Base-by-base conservation (phyloP, 2,797 vertebrate genomes). In the Clarias platycephalus region DNA sequence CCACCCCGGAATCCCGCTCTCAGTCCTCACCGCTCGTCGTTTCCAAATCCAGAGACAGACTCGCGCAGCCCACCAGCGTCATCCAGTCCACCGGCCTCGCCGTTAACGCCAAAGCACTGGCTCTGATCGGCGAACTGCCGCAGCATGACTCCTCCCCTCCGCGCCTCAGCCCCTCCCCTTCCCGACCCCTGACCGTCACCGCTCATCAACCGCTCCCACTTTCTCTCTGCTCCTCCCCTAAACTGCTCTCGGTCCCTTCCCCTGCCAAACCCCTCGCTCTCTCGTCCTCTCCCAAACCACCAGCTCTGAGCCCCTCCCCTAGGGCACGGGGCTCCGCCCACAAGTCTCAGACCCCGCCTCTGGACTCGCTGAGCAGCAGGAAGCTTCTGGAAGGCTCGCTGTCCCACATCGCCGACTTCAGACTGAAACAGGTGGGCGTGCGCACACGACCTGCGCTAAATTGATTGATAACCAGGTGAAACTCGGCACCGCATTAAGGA, bases 1-100 rank as follows among this genome's bases (percentile, higher is more conserved):
- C 34, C 10, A 24, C 76, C 5, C 18, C 18, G 18, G 57, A 28
- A 1, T 92, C 94, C 92, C 94, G 96, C 93, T 96, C 96, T 94
- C 97, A 97, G 92, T 94, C 95, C 92, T 95, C 97, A 86, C 95
- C 95, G 0, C 94, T 95, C 94, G 95, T 96, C 1, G 44, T 12
- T 31, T 93, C 96, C 92, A 93, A 96, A 94, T 93, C 96, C 53
- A 86, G 85, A 86, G 97, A 98, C 90, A 94, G 95, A 91, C 93
- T 94, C 88, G 96, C 96, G 92, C 97, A 98, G 91, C 93, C 98
- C 91, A 97, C 97, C 91, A 99, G 98, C 89, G 97, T 99, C 89
- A 99, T 99, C 93, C 97, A 99, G 95, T 97, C 97, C 93, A 99
- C 96, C 3, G 98, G 98, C 92, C 91, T 98, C 93, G 96, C 96